Conservation (phyloP, 2,113 vertebrate species). For the Bubalus kerabau region DNA sequence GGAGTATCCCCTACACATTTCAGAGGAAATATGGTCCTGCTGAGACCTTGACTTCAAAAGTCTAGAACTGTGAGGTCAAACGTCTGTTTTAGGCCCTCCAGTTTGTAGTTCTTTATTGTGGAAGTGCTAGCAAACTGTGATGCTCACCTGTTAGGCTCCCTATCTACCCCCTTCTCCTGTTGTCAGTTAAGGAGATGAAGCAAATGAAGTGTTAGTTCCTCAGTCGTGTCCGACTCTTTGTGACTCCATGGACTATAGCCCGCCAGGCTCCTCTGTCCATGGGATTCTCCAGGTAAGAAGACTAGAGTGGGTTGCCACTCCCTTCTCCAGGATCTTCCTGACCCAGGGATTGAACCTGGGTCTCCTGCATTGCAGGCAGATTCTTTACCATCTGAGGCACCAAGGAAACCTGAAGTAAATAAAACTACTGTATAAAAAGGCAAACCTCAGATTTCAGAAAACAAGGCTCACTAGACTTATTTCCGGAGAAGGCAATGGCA, state of each 20-base stretch:
- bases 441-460: background rate
- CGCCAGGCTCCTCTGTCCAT: background rate
- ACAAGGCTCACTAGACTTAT: background rate
- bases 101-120: background rate
- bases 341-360: background rate
- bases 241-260: background rate
- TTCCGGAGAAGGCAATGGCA: background rate
- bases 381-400: background rate
- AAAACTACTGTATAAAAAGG: background rate
- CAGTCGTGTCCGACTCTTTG: background rate
- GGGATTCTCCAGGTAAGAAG: background rate
- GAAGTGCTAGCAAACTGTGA: background rate
- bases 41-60: background rate
- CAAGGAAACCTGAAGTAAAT: background rate
- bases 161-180: background rate
- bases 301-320: background rate
- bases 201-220: background rate
- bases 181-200: background rate
- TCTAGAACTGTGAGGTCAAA: background rate
- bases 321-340: background rate
- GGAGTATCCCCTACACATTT: background rate
- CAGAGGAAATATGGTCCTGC: background rate
- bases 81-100: background rate
- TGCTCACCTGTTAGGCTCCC: background rate
- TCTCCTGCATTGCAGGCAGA: background rate